Percentiles rank a stretch among this genome's conserved stretches.
Conservation (phyloP, 2,113 vertebrate genomes). For the Entelurus aequoreus region DNA sequence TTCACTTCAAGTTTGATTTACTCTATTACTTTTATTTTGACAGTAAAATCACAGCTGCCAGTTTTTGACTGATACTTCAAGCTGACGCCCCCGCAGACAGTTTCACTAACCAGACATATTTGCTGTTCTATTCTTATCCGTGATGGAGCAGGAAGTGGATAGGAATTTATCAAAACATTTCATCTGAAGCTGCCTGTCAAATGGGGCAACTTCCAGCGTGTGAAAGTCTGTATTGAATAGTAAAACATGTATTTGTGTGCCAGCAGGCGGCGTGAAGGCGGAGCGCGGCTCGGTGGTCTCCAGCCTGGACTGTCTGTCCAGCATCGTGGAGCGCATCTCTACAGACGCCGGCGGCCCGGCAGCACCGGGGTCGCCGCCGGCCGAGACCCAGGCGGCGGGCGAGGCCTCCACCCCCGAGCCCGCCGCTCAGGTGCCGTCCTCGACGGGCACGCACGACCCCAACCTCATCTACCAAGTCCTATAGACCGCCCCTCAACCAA, state of each 20-base stretch:
- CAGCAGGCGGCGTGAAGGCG: conserved; percentile 65
- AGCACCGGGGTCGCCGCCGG: conserved; percentile 49
- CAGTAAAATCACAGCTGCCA: no score
- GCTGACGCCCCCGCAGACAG: no score
- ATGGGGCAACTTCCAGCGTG: no score
- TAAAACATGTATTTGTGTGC: background rate
- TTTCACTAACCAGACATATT: no score
- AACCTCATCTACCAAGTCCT: conserved; percentile 89
- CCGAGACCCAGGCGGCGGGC: conserved; percentile 26
- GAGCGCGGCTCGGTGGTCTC: conserved; percentile 84
- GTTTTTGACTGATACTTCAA: no score
- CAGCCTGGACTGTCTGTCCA: conserved; percentile 94
- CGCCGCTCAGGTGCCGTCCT: conserved; percentile 49
- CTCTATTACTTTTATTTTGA: no score
- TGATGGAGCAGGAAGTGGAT: no score
- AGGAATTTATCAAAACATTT: no score
- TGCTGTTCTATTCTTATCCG: no score
- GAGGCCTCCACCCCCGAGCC: conserved; percentile 66
- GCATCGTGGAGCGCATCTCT: conserved; percentile 96
- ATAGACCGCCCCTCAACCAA: conserved; percentile 60
- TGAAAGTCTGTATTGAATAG: no score
- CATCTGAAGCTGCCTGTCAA: no score
- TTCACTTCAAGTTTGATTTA: no score
- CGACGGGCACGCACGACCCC: conserved; percentile 69
- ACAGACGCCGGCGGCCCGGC: conserved; percentile 78